Percentiles rank a stretch among this genome's conserved stretches.
Conservation (phyloP, 2,113 vertebrate genomes). For the Cricetomys ansorgei region DNA sequence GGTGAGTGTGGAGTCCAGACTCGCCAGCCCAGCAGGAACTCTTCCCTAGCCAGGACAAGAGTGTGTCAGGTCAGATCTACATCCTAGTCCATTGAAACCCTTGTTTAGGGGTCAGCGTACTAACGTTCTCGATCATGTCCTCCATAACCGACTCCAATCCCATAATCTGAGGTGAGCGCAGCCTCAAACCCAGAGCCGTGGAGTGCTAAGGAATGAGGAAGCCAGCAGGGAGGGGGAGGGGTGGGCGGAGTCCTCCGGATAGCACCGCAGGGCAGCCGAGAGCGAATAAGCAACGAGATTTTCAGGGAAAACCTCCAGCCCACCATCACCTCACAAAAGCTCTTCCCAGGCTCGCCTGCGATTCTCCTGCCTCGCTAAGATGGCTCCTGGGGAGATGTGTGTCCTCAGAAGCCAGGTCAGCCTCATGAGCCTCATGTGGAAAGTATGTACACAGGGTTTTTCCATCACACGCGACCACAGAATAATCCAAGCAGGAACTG, state of each 20-base stretch:
- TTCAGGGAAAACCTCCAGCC: neutral
- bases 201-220: neutral
- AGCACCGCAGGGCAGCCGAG: neutral
- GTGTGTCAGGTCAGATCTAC: neutral
- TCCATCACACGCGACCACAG: neutral
- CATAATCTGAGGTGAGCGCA: neutral
- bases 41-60: neutral
- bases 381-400: neutral
- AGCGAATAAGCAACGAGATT: neutral
- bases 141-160: neutral
- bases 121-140: neutral
- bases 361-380: neutral
- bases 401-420: neutral
- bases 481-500: neutral
- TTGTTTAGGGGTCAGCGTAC: neutral
- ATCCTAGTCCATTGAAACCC: neutral
- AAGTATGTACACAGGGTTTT: slow-evolving; percentile 33
- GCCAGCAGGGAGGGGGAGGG: neutral
- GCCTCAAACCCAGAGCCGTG: neutral
- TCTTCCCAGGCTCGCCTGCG: neutral
- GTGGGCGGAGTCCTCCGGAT: neutral
- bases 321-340: neutral
- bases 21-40: neutral
- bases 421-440: neutral
- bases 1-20: neutral